phyloP scores from a whole-genome alignment of 2,888 invertebrate species.

The Aspidiotus rigidus region DNA sequence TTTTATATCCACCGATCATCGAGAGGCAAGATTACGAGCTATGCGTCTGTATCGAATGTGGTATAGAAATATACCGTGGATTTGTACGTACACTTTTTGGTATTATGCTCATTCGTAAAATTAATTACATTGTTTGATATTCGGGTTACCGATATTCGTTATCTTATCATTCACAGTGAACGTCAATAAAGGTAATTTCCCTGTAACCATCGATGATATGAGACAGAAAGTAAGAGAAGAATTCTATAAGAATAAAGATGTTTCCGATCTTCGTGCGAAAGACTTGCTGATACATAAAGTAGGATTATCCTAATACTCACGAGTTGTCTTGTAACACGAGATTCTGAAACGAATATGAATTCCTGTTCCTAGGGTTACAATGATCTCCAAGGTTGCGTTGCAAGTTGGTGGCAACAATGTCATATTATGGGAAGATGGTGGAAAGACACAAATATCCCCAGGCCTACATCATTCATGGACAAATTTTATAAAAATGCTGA shows the following conservation, averaged over 20 bases:
- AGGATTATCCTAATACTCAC: not conserved
- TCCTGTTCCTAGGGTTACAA: too few species aligned
- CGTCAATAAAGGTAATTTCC: not conserved
- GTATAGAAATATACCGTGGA: slow-evolving; percentile 82
- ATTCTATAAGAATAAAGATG: not conserved
- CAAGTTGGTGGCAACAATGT: too few species aligned
- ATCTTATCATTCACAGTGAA: not conserved
- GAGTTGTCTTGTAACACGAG: too few species aligned
- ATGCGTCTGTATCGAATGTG: slow-evolving; percentile 85
- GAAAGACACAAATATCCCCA: too few species aligned
- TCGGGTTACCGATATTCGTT: not conserved
- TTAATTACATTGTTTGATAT: not conserved
- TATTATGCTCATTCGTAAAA: not conserved
- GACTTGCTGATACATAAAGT: not conserved
- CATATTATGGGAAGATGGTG: too few species aligned
- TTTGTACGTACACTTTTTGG: slow-evolving; percentile 55
- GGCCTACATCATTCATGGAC: too few species aligned
- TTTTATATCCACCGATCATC: slow-evolving; percentile 64
- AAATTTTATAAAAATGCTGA: too few species aligned
- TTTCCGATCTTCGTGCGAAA: not conserved
- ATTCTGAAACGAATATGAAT: slow-evolving; percentile 57
- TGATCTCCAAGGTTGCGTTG: too few species aligned
- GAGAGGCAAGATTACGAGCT: slow-evolving; percentile 73
- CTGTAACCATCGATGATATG: not conserved
- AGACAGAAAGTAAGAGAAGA: not conserved